These are phyloP conservation scores for Hemicentrotus pulcherrimus DNA, from an alignment of 35 echinoderm and acorn worm species.

Conservation along the genomic window DNA sequence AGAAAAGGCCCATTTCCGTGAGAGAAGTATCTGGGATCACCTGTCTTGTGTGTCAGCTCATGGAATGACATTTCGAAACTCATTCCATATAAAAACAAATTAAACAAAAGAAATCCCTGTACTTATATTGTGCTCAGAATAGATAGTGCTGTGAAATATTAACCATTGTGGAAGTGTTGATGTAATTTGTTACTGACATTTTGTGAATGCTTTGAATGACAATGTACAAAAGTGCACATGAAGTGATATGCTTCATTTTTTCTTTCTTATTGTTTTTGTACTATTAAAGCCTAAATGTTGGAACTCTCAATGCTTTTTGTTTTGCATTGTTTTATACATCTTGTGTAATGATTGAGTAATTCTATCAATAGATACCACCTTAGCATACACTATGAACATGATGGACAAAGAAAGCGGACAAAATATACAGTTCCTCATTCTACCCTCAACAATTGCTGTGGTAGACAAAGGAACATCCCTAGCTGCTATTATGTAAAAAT, in stretches of 20 bases:
- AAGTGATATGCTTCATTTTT: neutral
- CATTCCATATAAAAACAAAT: neutral
- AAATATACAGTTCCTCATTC: too few species aligned
- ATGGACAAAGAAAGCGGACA: too few species aligned
- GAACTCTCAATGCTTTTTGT: neutral
- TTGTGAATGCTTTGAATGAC: neutral
- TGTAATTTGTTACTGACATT: neutral
- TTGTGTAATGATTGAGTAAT: neutral
- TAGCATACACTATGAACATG: too few species aligned
- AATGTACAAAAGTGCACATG: slow-evolving; percentile 11
- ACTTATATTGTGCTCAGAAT: neutral
- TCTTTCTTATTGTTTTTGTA: slow-evolving; percentile 20
- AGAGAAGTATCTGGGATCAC: too few species aligned
- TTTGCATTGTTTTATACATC: neutral
- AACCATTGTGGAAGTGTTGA: neutral
- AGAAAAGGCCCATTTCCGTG: too few species aligned
- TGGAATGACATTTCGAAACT: neutral
- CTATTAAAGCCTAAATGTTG: neutral
- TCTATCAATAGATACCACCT: too few species aligned
- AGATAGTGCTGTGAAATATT: slow-evolving; percentile 19
- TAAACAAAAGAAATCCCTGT: neutral
- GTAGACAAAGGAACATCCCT: too few species aligned
- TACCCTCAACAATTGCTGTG: too few species aligned
- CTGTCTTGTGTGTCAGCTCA: neutral
- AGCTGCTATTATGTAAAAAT: too few species aligned